A percentile compares a stretch with the other conserved stretches of the same genome.
Evolutionary conservation across 2,113 vertebrate genomes (phyloP).

Genomic region (Upupa epops): DNA sequence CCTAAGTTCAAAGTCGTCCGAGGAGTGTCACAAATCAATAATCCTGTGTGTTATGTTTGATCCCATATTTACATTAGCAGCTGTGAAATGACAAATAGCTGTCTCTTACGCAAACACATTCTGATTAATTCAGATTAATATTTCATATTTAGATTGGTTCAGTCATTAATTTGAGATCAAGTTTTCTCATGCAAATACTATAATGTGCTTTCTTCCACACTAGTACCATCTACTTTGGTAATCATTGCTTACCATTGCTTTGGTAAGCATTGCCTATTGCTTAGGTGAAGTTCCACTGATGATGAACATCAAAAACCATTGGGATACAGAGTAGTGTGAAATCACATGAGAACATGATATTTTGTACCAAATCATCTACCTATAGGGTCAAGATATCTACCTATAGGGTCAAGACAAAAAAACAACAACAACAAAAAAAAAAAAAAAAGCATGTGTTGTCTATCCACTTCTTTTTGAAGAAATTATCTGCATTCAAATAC

Average conservation of each 20-base stretch:
- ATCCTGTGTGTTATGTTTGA: background rate
- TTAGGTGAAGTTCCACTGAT: background rate
- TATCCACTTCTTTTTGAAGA: background rate
- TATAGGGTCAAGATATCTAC: no score
- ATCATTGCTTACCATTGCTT: background rate
- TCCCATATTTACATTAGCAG: background rate
- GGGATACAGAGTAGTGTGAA: background rate
- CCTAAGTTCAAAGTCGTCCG: background rate
- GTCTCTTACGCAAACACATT: background rate
- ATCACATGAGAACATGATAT: background rate
- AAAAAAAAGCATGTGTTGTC: background rate
- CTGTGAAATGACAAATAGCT: background rate
- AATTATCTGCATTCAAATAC: background rate
- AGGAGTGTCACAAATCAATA: background rate
- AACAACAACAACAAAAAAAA: no score
- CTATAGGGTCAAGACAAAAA: no score
- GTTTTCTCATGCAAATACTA: background rate
- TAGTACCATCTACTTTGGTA: background rate
- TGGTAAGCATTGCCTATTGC: no score
- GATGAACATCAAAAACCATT: background rate
- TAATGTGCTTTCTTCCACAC: background rate
- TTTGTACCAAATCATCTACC: background rate
- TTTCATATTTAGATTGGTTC: background rate
- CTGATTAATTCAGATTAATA: background rate
- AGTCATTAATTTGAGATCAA: background rate